Evolutionary conservation across 2,113 vertebrate genomes (phyloP).

Genomic region (Motacilla tschutschensis): DNA sequence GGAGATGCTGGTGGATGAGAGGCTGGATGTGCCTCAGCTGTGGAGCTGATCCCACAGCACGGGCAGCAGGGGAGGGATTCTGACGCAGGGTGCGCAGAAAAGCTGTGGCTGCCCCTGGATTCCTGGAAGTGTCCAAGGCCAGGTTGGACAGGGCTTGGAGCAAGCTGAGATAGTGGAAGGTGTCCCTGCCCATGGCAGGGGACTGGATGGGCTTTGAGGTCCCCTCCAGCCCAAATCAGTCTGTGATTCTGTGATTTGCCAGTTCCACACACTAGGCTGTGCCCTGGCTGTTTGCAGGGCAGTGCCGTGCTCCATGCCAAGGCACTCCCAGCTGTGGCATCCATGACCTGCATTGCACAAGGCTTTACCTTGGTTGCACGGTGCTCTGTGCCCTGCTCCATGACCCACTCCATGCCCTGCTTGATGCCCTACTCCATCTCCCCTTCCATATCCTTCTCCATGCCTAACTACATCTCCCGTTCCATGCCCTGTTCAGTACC

Average conservation of each 20-base stretch:
- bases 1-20: neutral
- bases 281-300: neutral
- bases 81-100: neutral
- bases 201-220: neutral
- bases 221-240: neutral
- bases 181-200: neutral
- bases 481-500: neutral
- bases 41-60: neutral
- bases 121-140: neutral
- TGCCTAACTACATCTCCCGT: no score
- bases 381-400: neutral
- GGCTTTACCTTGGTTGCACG: neutral
- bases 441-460: neutral
- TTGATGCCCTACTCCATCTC: neutral
- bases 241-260: neutral
- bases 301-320: neutral
- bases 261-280: neutral
- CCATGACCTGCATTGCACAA: neutral
- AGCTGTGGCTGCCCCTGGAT: neutral
- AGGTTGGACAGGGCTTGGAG: neutral
- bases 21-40: accelerated
- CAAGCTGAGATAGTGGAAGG: neutral
- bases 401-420: neutral
- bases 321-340: neutral
- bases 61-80: neutral